Evolutionary conservation across 1,140 invertebrate genomes (phyloP).

Genomic region (Himalopsyche phryganea): DNA sequence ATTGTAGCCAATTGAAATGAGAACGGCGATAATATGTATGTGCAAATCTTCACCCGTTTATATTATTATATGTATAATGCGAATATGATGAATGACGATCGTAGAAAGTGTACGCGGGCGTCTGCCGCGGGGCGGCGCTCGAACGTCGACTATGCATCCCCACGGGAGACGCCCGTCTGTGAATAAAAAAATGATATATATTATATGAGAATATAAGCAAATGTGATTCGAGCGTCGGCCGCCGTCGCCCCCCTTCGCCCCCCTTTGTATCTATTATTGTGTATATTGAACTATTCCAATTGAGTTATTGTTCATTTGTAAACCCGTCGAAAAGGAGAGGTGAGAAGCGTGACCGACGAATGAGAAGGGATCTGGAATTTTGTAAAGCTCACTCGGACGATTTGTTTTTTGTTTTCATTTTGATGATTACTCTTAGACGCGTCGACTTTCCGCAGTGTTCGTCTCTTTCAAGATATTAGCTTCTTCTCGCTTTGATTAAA

Average conservation of each 20-base stretch:
- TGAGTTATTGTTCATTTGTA: conserved; percentile 19
- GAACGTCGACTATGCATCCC: too few species aligned
- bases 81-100: conserved; percentile 24
- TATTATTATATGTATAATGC: conserved; percentile 17
- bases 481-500: too few species aligned
- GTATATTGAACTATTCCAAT: conserved; percentile 16
- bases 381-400: background rate
- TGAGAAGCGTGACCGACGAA: conserved; percentile 13
- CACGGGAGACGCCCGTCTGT: too few species aligned
- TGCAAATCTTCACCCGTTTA: conserved; percentile 13
- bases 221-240: conserved; percentile 20
- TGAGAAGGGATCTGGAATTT: conserved; percentile 6
- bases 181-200: too few species aligned
- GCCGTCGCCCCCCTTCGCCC: conserved; percentile 9
- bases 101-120: too few species aligned
- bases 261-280: conserved; percentile 17
- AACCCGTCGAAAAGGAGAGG: conserved; percentile 3
- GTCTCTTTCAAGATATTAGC: background rate
- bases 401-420: too few species aligned
- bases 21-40: background rate
- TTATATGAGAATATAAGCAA: conserved; percentile 19
- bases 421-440: too few species aligned
- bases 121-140: too few species aligned
- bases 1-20: conserved; percentile 25
- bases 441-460: too few species aligned